Evolutionary conservation across 2,888 invertebrate genomes (phyloP).

Genomic region (Kuschelorhynchus macadamiae): DNA sequence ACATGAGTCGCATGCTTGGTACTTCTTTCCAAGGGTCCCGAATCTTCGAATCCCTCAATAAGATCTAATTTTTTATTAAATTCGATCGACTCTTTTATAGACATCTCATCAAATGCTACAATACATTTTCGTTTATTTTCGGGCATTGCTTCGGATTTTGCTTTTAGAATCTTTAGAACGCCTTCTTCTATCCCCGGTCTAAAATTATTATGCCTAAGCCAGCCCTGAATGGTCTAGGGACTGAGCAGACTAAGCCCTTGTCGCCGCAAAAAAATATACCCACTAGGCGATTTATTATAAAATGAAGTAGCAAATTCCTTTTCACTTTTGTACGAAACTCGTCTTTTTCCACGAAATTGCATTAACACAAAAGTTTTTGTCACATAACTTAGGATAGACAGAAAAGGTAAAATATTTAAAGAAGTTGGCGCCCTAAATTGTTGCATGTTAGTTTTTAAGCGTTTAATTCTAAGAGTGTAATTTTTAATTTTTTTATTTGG

Average conservation of each 20-base stretch:
- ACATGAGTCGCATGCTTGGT: no score
- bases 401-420: slow-evolving; percentile 4
- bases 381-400: slow-evolving; percentile 2
- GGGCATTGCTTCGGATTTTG: slow-evolving; percentile 12
- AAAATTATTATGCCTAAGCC: slow-evolving; percentile 5
- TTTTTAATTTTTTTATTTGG: background rate
- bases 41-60: slow-evolving; percentile 15
- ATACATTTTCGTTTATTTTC: slow-evolving; percentile 10
- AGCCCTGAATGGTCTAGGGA: slow-evolving; percentile 10
- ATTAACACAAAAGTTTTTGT: slow-evolving; percentile 3
- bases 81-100: slow-evolving; percentile 12
- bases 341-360: slow-evolving; percentile 3
- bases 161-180: slow-evolving; percentile 8
- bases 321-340: background rate
- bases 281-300: background rate
- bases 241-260: slow-evolving; percentile 4
- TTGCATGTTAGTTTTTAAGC: slow-evolving; percentile 4
- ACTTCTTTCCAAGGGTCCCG: slow-evolving; percentile 13
- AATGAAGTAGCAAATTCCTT: slow-evolving; percentile 4
- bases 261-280: slow-evolving; percentile 5
- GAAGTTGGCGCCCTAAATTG: background rate
- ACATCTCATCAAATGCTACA: slow-evolving; percentile 12
- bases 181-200: slow-evolving; percentile 7
- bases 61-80: slow-evolving; percentile 16
- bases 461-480: background rate